phyloP scores from a whole-genome alignment of 1,140 invertebrate genomes.

The Drosophila truncata region DNA sequence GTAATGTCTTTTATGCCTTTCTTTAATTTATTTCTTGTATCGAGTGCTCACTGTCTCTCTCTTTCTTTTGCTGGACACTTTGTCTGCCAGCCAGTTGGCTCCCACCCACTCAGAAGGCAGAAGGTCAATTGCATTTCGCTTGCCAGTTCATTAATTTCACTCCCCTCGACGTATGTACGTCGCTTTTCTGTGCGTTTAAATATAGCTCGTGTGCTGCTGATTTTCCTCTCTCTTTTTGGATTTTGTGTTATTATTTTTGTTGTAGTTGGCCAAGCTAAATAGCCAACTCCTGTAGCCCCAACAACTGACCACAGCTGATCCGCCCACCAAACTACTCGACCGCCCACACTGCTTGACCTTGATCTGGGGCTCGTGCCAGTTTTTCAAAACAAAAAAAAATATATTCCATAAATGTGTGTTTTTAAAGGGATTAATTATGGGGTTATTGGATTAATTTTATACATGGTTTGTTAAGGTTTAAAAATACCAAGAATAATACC shows the following conservation, averaged over 20 bases:
- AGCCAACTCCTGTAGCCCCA: slow-evolving; percentile 48
- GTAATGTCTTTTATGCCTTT: not conserved
- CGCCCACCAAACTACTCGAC: slow-evolving; percentile 20
- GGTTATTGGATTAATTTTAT: too few relatives aligned
- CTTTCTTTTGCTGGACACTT: slow-evolving; percentile 46
- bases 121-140: slow-evolving; percentile 79
- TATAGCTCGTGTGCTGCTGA: slow-evolving; percentile 43
- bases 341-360: slow-evolving; percentile 29
- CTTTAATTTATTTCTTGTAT: not conserved
- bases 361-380: slow-evolving; percentile 48
- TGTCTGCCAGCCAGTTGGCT: slow-evolving; percentile 51
- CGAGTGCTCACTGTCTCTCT: not conserved
- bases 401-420: not conserved
- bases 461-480: too few relatives aligned
- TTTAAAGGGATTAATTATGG: not conserved
- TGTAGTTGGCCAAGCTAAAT: slow-evolving; percentile 38
- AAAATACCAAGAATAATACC: not conserved
- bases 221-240: slow-evolving; percentile 8
- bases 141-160: slow-evolving; percentile 78
- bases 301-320: slow-evolving; percentile 23
- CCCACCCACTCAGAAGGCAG: slow-evolving; percentile 60
- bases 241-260: not conserved
- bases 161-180: slow-evolving; percentile 20
- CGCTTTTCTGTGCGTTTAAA: slow-evolving; percentile 36
- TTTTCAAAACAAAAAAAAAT: slow-evolving; percentile 5